Conservation (phyloP, 2,113 vertebrate species). For the Bubalus kerabau region DNA sequence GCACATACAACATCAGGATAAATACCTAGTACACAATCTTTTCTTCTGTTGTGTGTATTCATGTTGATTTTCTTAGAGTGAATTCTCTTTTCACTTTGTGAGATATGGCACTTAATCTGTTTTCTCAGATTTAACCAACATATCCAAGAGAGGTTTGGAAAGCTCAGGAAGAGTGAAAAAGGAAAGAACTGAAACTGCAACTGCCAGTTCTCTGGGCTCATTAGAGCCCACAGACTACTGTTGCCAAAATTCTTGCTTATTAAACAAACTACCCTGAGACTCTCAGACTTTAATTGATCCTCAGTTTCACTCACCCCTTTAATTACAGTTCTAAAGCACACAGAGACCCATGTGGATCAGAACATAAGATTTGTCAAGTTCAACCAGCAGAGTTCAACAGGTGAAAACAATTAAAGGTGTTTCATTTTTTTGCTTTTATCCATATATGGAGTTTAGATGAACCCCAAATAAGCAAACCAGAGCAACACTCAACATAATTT, state of each 20-base stretch:
- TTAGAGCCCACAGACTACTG: not conserved
- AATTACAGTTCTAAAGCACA: constrained; percentile 40
- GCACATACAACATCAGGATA: not conserved
- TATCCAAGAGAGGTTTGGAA: not conserved
- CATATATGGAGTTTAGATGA: not conserved
- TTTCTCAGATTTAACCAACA: not conserved
- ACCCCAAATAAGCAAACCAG: not conserved
- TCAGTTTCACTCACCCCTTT: constrained; percentile 46
- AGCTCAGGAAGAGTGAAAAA: not conserved
- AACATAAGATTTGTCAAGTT: not conserved
- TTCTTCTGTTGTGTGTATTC: not conserved
- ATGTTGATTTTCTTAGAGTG: not conserved
- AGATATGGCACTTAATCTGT: not conserved
- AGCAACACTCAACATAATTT: not conserved
- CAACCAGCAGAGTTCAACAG: constrained; percentile 18
- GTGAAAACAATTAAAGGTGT: constrained; percentile 12
- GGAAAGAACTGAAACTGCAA: not conserved
- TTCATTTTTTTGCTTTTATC: not conserved
- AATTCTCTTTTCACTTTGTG: not conserved
- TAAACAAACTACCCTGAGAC: constrained; percentile 14
- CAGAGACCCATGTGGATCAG: constrained; percentile 6
- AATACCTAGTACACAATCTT: not conserved
- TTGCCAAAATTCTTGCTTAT: constrained; percentile 49
- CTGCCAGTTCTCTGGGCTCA: not conserved
- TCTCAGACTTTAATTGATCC: constrained; percentile 54